Base-by-base conservation (phyloP, 2,797 vertebrate genomes). In the Telmatherina bonti region DNA sequence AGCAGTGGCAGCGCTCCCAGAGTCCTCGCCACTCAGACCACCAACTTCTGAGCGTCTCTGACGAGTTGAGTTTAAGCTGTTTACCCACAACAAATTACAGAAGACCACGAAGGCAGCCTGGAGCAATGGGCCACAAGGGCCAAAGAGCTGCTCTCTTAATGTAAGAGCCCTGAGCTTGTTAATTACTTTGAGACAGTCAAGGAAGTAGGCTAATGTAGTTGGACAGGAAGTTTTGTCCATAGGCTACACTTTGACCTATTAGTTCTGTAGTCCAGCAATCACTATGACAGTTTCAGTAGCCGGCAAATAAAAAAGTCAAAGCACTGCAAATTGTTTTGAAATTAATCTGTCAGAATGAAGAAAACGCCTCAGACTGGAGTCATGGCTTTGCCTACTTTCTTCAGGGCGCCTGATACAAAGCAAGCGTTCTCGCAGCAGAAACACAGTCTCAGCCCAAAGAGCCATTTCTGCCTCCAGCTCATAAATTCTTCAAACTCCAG, bases 401-500 rank as follows among this genome's bases (percentile, higher is more conserved):
- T 45, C 45, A 7, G 38, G 38, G 38, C 15, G 38, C 16, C 12
- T 41, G 38, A 41, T 41, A 33, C 33, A 15, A 41, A 15, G 12
- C n/a, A 6, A 49, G 1, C 24, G 55, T 15, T 12, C 16, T 11
- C 10, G 5, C 47, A 38, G 52, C 52, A 69, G 38, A 82, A 67
- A 20, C 13, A 13, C 13, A n/a, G 22, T 60, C 83, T 80, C 82
- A 55, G 67, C 74, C 72, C 76, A 82, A 90, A 80, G 83, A 85
- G 76, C 77, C 85, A 74, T 86, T 87, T 76, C 87, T 85, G 72
- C 87, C 81, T 88, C 86, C 77, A 84, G 89, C 86, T 93, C 88
- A 93, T 93, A 76, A 93, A 93, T 93, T 91, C 85, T 93, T 93
- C 88, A 93, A 89, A 87, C 84, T 82, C 84, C 30, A 31, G 67